Base-by-base conservation (phyloP, 2,888 invertebrate species). In the Cyclophora punctaria region DNA sequence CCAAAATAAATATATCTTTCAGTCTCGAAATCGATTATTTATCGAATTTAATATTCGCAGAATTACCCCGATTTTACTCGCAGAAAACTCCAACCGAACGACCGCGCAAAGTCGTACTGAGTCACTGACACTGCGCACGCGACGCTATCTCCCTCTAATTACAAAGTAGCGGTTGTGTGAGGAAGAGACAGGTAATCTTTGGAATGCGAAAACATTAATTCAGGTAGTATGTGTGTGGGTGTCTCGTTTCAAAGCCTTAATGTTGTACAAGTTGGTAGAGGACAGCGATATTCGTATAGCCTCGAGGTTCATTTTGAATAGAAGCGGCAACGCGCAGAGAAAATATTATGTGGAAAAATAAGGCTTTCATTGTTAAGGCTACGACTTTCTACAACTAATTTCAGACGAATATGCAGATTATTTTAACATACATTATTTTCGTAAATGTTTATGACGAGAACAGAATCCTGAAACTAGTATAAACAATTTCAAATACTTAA, bases 71-170 rank as follows among this genome's bases (percentile, higher is more conserved):
- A 20, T 20, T 20, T 20, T 20, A 48, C 45, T 53, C 53, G 48
- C 50, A 53, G 60, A 53, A 63, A 57, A 66, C 66, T 69, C 67
- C 65, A 59, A 64, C 72, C 62, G 51, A 67, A 62, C 69, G 73
- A 75, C 78, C 73, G 74, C 64, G 63, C 76, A 58, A 65, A 68
- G 68, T 69, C 69, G 67, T 64, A 83, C 83, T 83, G 80, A 82
- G 87, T 87, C 87, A 87, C 71, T 86, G 87, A 85, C 86, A 85
- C 80, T 84, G 83, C 80, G 81, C 82, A 79, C 56, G 67, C 73
- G 62, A 56, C 58, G 60, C 69, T 61, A 59, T 80, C 83, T 73
- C 78, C 68, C 55, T 87, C 79, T 61, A 56, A 60, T 69, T 49
- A 50, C 47, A 47, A 47, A 51, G 52, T 34, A 47, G 50, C 51